Conservation (phyloP, 2,888 invertebrate species). For the Lobophora halterata region DNA sequence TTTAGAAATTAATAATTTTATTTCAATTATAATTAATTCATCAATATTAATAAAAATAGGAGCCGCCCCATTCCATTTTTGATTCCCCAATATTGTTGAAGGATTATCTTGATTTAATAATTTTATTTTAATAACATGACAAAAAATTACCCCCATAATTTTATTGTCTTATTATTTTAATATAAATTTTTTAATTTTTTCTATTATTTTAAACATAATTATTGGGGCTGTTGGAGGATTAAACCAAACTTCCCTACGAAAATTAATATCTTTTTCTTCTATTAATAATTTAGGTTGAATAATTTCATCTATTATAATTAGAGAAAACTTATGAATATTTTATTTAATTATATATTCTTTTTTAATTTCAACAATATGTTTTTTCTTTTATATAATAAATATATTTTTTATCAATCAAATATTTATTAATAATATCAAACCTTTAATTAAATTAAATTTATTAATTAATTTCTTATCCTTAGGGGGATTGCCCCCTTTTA, state of each 20-base stretch:
- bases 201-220: constrained; percentile 67
- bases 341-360: constrained; percentile 71
- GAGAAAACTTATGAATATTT: constrained; percentile 67
- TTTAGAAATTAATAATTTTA: constrained; percentile 49
- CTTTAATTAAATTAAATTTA: constrained; percentile 70
- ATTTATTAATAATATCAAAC: constrained; percentile 61
- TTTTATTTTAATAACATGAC: constrained; percentile 81
- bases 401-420: constrained; percentile 76
- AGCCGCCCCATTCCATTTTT: constrained; percentile 80
- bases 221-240: constrained; percentile 76
- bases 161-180: constrained; percentile 71
- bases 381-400: constrained; percentile 70
- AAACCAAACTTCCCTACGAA: constrained; percentile 78
- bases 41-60: constrained; percentile 80
- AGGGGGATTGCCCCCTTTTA: constrained; percentile 81
- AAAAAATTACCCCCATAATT: constrained; percentile 83
- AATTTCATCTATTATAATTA: constrained; percentile 64
- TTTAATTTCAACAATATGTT: constrained; percentile 65
- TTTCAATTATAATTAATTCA: constrained; percentile 57
- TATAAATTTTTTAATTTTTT: constrained; percentile 60
- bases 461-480: constrained; percentile 78
- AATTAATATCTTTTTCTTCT: constrained; percentile 82
- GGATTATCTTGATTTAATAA: constrained; percentile 79
- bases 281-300: constrained; percentile 84
- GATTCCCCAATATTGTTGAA: constrained; percentile 81